A percentile compares a stretch with the other conserved stretches of the same genome.
Evolutionary conservation across 2,888 invertebrate genomes (phyloP).

Genomic region (Polietes domitor): DNA sequence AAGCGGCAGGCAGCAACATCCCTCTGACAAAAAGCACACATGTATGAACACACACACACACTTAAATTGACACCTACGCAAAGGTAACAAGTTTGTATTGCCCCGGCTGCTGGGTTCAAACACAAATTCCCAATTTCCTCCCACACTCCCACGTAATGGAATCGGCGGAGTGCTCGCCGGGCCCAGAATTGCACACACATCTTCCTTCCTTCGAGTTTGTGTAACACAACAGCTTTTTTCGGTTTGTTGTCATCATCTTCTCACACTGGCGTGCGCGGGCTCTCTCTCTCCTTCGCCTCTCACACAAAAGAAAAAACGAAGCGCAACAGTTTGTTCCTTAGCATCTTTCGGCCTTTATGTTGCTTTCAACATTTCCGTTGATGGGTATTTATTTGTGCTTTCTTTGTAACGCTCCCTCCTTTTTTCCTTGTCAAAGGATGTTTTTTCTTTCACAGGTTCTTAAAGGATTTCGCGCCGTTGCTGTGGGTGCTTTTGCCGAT

Average conservation of each 20-base stretch:
- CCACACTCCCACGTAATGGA: not conserved
- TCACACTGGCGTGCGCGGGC: too few species aligned
- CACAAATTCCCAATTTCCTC: not conserved
- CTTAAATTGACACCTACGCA: constrained; percentile 56
- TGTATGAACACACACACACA: not conserved
- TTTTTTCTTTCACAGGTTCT: not conserved
- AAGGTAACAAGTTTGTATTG: constrained; percentile 19
- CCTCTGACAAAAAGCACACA: too few species aligned
- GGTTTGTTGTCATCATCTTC: too few species aligned
- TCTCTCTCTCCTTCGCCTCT: too few species aligned
- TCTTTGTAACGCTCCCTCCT: not conserved
- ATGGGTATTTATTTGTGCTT: not conserved
- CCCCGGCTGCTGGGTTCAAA: not conserved
- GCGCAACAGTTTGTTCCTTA: constrained; percentile 19
- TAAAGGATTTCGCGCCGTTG: not conserved
- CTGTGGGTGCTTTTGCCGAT: not conserved
- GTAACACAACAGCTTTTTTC: too few species aligned
- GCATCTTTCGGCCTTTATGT: too few species aligned
- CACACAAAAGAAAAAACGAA: not conserved
- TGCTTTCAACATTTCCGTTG: not conserved
- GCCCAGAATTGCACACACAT: too few species aligned
- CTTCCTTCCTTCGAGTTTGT: too few species aligned
- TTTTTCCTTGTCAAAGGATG: not conserved
- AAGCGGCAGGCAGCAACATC: not conserved
- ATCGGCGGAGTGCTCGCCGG: too few species aligned